A percentile compares a stretch with the other conserved stretches of the same genome.
Evolutionary conservation across 2,888 invertebrate species (phyloP).

Genomic region (Strigamia crassipes): DNA sequence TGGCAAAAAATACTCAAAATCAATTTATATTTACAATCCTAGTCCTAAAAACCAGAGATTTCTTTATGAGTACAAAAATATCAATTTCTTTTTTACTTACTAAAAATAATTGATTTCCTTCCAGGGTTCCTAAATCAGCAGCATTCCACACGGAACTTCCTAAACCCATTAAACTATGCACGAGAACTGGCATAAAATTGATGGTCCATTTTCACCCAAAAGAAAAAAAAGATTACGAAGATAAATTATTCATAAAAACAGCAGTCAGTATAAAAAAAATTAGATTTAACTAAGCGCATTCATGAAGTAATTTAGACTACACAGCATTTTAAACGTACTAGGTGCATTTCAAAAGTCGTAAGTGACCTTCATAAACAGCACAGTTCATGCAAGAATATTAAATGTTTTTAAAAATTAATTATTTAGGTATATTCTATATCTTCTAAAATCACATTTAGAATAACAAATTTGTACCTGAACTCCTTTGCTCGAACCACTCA

Average conservation of each 20-base stretch:
- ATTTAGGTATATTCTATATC: too few species aligned
- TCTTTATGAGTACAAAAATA: neutral
- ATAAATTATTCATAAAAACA: slow-evolving; percentile 33
- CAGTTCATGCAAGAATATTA: too few species aligned
- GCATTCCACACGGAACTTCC: neutral
- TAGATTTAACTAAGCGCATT: neutral
- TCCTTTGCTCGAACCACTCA: too few species aligned
- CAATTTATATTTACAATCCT: neutral
- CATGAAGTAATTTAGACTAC: neutral
- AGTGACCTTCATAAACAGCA: too few species aligned
- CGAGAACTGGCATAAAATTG: neutral
- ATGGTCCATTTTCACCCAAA: neutral
- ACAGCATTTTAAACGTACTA: too few species aligned
- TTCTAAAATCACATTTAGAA: too few species aligned
- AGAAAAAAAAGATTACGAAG: neutral
- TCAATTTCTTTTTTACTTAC: neutral
- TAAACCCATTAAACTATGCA: neutral
- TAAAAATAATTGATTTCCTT: neutral
- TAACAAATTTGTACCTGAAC: too few species aligned
- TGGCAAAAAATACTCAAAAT: neutral
- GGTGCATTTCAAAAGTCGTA: too few species aligned
- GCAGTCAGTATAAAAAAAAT: neutral
- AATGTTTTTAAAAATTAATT: too few species aligned
- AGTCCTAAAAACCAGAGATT: slow-evolving; percentile 17
- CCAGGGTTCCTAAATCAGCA: neutral